phyloP scores from a whole-genome alignment of 2,113 vertebrate genomes.

The Plectropomus leopardus region DNA sequence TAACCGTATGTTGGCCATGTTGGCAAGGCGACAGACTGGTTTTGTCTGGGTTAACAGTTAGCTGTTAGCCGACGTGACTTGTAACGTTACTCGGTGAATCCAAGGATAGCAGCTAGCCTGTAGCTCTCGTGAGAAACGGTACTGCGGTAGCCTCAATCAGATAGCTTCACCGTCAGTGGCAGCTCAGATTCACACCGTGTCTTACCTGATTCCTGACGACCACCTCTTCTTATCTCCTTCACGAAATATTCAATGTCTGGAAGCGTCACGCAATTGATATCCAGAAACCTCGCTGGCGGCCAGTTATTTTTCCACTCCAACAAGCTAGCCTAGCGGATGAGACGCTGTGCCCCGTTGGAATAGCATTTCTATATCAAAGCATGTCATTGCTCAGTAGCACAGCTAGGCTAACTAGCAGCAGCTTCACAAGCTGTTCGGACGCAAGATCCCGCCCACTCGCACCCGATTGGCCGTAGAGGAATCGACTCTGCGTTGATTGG shows the following conservation, averaged over 20 bases:
- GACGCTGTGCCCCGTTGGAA: constrained; percentile 72
- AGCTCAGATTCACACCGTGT: constrained; percentile 43
- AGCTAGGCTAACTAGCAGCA: constrained; percentile 67
- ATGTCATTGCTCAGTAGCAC: constrained; percentile 70
- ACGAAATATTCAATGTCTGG: constrained; percentile 3
- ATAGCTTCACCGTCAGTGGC: constrained; percentile 43
- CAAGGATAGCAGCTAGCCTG: constrained; percentile 45
- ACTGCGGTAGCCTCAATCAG: constrained; percentile 30
- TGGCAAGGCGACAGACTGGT: constrained; percentile 48
- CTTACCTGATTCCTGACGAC: constrained; percentile 73
- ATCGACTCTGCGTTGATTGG: constrained; percentile 38
- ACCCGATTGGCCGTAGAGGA: constrained; percentile 48
- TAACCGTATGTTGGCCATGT: constrained; percentile 52
- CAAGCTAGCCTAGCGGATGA: constrained; percentile 68
- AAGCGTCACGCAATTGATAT: constrained; percentile 24
- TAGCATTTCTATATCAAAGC: constrained; percentile 75
- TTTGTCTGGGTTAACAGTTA: constrained; percentile 56
- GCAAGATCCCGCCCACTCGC: constrained; percentile 12
- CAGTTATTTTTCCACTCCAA: constrained; percentile 48
- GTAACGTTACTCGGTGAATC: constrained; percentile 35
- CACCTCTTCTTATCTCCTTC: constrained; percentile 54
- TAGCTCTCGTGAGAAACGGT: constrained; percentile 43
- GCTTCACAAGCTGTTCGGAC: constrained; percentile 52
- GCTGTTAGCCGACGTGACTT: constrained; percentile 57
- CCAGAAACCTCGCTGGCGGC: constrained; percentile 29